phyloP scores from a whole-genome alignment of 2,113 vertebrate genomes.

The Sapayoa aenigma region DNA sequence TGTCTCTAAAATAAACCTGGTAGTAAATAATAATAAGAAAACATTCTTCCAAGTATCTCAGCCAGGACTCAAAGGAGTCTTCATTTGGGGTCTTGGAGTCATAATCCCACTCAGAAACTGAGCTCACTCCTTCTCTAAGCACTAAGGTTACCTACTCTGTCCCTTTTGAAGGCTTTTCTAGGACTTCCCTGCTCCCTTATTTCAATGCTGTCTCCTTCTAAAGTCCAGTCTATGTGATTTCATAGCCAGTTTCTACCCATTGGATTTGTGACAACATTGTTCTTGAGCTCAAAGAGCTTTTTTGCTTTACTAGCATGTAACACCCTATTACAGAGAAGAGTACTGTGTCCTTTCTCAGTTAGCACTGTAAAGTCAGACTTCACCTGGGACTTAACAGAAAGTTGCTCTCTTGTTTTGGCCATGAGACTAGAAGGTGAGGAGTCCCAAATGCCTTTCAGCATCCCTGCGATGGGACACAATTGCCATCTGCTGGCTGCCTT shows the following conservation, averaged over 20 bases:
- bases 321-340: not conserved
- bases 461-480: not conserved
- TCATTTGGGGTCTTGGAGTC: not conserved
- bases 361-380: not conserved
- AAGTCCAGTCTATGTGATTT: not conserved
- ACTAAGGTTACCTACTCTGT: not conserved
- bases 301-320: not conserved
- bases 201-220: not conserved
- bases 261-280: not conserved
- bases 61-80: not conserved
- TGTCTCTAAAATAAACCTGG: not conserved
- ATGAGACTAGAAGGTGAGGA: not conserved
- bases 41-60: not conserved
- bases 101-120: not conserved
- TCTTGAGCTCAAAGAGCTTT: not conserved
- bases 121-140: not conserved
- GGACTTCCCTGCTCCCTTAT: not conserved
- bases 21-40: not conserved
- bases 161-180: not conserved
- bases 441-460: not conserved
- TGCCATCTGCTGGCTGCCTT: slow-evolving; percentile 51
- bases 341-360: not conserved
- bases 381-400: not conserved
- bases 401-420: not conserved
- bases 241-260: not conserved